These are phyloP conservation scores for Chitala chitala DNA, from an alignment of 2,113 vertebrate genomes.

Conservation along the genomic window DNA sequence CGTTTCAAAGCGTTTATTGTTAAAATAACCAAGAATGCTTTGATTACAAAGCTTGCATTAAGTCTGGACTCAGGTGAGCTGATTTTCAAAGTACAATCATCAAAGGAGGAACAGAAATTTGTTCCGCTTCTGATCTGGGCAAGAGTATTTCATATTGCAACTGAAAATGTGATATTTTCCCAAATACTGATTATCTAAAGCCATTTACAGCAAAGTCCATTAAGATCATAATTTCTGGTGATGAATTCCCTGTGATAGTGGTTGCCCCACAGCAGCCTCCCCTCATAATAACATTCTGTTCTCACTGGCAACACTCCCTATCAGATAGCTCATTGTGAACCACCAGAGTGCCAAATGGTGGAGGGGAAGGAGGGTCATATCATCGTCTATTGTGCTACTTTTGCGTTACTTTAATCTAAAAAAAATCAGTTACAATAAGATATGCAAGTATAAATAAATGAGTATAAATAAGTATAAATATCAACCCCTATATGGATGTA, in stretches of 20 bases:
- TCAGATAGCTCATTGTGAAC: conserved; percentile 40
- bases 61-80: no score
- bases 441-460: no score
- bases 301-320: conserved; percentile 74
- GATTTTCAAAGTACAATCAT: not conserved
- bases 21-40: no score
- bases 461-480: not conserved
- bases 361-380: no score
- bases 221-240: conserved; percentile 58
- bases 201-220: conserved; percentile 83
- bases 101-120: not conserved
- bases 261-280: conserved; percentile 46
- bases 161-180: conserved; percentile 58
- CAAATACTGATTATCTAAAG: conserved; percentile 69
- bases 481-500: conserved; percentile 15
- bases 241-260: conserved; percentile 58
- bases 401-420: no score
- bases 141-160: conserved; percentile 44
- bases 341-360: conserved; percentile 70
- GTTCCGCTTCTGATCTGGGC: conserved; percentile 13
- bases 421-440: no score
- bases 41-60: no score
- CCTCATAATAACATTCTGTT: conserved; percentile 87
- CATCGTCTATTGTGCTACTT: no score
- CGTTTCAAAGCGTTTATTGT: no score